Evolutionary conservation across 2,797 vertebrate species (phyloP), one percentile per base, ranked within the genome.

Genomic region (Liparis tanakae): DNA sequence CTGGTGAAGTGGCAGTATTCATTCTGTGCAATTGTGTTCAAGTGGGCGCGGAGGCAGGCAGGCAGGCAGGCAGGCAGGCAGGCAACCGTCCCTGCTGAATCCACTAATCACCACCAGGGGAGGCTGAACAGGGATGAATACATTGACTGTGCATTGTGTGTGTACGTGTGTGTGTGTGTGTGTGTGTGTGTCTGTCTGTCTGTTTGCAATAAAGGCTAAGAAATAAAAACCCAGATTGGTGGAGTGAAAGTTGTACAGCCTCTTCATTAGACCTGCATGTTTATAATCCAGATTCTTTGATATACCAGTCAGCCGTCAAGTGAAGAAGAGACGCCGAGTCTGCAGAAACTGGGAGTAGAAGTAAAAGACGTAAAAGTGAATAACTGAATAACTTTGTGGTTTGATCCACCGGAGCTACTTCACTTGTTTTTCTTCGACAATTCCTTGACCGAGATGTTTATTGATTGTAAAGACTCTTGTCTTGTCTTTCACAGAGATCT

Each of bases 401-500:
- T 64, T 39, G 39, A 56, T 57, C 48, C n/a, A 8, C 6, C 7
- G 25, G 6, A 61, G 15, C 51, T 13, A 5, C 12, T 30, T 62
- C 17, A 36, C 48, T 55, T 30, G 25, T 30, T 63, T 34, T 18
- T 12, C 7, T 66, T 41, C 12, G 10, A 41, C 39, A 41, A 7
- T 41, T 41, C 39, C 39, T 39, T 7, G 37, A 39, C 8, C 10
- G 37, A 39, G 37, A 10, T 39, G 37, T 18, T 48, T 18, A 48
- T 48, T 18, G 7, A 5, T 22, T 12, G n/a, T 62, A n/a, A 76
- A 53, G 30, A 67, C 70, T 68, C 9, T 62, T 67, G 10, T 81
- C 68, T 78, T 83, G 68, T 92, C 86, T 93, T 80, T 67, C 85
- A 14, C 93, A 99, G 98, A 93, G 98, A 99, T 90, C 95, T 99